phyloP scores from a whole-genome alignment of 1,140 invertebrate species.

The Drosophila equinoxialis region DNA sequence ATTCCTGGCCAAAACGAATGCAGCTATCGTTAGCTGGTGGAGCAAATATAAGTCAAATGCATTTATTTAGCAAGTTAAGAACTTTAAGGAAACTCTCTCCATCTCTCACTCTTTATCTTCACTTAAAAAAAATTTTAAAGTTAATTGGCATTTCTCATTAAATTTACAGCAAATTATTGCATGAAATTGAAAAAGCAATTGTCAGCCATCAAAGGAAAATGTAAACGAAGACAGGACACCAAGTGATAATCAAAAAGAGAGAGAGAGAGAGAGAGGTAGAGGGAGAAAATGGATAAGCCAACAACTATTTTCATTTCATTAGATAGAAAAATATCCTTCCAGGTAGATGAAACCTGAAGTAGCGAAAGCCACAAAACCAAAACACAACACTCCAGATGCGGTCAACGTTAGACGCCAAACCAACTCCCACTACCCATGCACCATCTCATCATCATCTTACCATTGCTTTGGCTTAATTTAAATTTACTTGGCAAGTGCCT shows the following conservation, averaged over 20 bases:
- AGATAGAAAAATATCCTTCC: slow-evolving; percentile 71
- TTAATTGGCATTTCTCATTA: neutral
- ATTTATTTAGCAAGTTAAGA: neutral
- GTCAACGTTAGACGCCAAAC: neutral
- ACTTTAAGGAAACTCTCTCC: neutral
- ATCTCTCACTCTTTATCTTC: neutral
- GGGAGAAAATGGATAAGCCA: slow-evolving; percentile 9
- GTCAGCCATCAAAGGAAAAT: slow-evolving; percentile 6
- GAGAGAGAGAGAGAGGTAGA: neutral
- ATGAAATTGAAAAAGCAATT: neutral
- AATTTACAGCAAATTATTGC: no score
- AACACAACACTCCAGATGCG: slow-evolving; percentile 25
- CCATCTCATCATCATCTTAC: neutral
- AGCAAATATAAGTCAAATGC: neutral
- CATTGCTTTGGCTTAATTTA: slow-evolving; percentile 76
- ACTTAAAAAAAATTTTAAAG: neutral
- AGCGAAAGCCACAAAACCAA: slow-evolving; percentile 45
- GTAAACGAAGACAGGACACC: slow-evolving; percentile 24
- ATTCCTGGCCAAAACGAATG: slow-evolving; percentile 50
- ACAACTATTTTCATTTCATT: slow-evolving; percentile 79
- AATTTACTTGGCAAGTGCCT: slow-evolving; percentile 66
- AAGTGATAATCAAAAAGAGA: slow-evolving; percentile 6
- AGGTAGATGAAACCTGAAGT: slow-evolving; percentile 35
- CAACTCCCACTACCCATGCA: no score
- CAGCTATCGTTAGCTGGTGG: slow-evolving; percentile 56